These are phyloP conservation scores for Lasioglossum marginatum DNA, from an alignment of 2,888 invertebrate genomes.

Conservation along the genomic window DNA sequence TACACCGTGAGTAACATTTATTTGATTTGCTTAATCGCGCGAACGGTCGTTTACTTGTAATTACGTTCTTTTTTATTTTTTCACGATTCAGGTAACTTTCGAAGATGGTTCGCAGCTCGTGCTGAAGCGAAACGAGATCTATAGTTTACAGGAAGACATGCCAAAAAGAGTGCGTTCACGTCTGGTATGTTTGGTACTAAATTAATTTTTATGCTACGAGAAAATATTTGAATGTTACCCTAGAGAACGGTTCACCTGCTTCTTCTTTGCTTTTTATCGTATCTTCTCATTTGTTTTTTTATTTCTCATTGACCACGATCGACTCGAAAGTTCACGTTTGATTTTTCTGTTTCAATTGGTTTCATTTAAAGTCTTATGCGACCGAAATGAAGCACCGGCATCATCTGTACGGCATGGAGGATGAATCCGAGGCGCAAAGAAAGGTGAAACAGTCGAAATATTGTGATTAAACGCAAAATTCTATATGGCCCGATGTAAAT, in stretches of 20 bases:
- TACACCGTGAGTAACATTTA: conserved; percentile 82
- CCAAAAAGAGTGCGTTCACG: conserved; percentile 86
- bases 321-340: conserved; percentile 45
- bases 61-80: not conserved
- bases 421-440: conserved; percentile 78
- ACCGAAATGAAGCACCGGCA: conserved; percentile 86
- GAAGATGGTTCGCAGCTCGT: conserved; percentile 85
- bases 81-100: conserved; percentile 83
- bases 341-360: conserved; percentile 76
- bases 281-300: conserved; percentile 56
- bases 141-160: conserved; percentile 86
- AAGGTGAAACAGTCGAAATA: conserved; percentile 77
- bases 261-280: conserved; percentile 63
- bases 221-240: conserved; percentile 17
- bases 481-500: conserved; percentile 61
- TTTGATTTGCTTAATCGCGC: not conserved
- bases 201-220: conserved; percentile 49
- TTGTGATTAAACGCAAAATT: conserved; percentile 59
- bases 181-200: conserved; percentile 84
- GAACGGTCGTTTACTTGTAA: not conserved
- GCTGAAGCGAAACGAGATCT: conserved; percentile 86
- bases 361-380: conserved; percentile 85
- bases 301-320: conserved; percentile 29
- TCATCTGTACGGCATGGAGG: conserved; percentile 85
- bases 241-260: conserved; percentile 38